Evolutionary conservation across 2,113 vertebrate genomes (phyloP).

Genomic region (Vulpes ferrilata): DNA sequence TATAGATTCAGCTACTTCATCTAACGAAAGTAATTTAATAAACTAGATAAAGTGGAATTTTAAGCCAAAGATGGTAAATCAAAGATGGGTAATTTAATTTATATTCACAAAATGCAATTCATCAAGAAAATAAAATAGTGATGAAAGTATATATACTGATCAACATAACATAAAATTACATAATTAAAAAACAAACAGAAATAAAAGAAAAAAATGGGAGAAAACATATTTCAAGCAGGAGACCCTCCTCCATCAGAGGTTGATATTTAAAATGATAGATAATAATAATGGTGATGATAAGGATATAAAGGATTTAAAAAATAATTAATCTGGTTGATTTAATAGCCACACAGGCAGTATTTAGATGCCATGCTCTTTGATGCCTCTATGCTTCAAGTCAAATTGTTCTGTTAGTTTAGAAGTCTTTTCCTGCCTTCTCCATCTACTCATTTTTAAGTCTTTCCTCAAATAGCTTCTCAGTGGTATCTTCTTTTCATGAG

Average conservation of each 20-base stretch:
- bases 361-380: not conserved
- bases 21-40: conserved; percentile 26
- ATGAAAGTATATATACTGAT: not conserved
- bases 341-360: not conserved
- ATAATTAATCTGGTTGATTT: not conserved
- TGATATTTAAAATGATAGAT: conserved; percentile 11
- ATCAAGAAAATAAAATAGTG: not conserved
- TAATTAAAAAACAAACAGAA: not conserved
- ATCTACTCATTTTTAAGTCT: not conserved
- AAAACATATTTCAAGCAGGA: not conserved
- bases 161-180: not conserved
- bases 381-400: not conserved
- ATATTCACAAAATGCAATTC: not conserved
- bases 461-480: not conserved
- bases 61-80: not conserved
- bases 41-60: not conserved
- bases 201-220: not conserved
- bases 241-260: not conserved
- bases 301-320: not conserved
- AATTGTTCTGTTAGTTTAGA: not conserved
- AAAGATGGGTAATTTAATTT: conserved; percentile 21
- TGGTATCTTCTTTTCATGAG: not conserved
- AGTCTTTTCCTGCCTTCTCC: not conserved
- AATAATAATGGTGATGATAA: not conserved
- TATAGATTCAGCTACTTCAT: not conserved